Evolutionary conservation across 2,888 invertebrate genomes (phyloP).

Genomic region (Cacoxenus indagator): DNA sequence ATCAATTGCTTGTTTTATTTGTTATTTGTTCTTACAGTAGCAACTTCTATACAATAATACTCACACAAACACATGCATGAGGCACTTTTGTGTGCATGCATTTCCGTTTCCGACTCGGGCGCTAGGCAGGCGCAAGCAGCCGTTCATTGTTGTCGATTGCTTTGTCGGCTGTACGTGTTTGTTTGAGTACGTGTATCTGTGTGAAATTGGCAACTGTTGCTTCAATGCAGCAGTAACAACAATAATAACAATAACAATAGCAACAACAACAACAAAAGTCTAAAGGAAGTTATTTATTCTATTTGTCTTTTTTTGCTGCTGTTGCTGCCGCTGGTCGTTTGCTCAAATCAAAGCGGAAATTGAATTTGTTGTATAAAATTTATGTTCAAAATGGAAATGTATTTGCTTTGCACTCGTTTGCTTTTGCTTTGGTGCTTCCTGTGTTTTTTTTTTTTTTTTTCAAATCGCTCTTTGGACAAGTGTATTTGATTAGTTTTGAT

Average conservation of each 20-base stretch:
- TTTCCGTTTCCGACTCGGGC: conserved; percentile 48
- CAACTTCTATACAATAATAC: conserved; percentile 19
- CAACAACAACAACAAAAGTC: conserved; percentile 1
- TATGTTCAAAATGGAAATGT: conserved; percentile 58
- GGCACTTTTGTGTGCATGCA: conserved; percentile 39
- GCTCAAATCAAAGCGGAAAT: conserved; percentile 62
- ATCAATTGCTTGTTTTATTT: conserved; percentile 63
- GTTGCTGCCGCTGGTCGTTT: conserved; percentile 46
- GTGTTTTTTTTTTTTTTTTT: background rate
- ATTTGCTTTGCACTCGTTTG: conserved; percentile 47
- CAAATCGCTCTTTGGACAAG: background rate
- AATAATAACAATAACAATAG: background rate
- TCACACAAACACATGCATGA: conserved; percentile 24
- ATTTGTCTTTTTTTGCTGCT: conserved; percentile 41
- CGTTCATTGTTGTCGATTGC: conserved; percentile 27
- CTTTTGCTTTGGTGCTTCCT: background rate
- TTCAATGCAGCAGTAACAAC: conserved; percentile 33
- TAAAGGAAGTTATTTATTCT: conserved; percentile 56
- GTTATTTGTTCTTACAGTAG: conserved; percentile 55
- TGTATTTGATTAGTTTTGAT: conserved; percentile 52
- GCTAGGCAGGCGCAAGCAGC: background rate
- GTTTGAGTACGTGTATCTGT: conserved; percentile 15
- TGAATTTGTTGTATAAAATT: conserved; percentile 60
- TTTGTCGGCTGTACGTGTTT: conserved; percentile 12
- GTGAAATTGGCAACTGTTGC: conserved; percentile 55